Evolutionary conservation across 2,113 vertebrate genomes (phyloP), one percentile per base, ranked within the genome.

Genomic region (Otocyon megalotis): DNA sequence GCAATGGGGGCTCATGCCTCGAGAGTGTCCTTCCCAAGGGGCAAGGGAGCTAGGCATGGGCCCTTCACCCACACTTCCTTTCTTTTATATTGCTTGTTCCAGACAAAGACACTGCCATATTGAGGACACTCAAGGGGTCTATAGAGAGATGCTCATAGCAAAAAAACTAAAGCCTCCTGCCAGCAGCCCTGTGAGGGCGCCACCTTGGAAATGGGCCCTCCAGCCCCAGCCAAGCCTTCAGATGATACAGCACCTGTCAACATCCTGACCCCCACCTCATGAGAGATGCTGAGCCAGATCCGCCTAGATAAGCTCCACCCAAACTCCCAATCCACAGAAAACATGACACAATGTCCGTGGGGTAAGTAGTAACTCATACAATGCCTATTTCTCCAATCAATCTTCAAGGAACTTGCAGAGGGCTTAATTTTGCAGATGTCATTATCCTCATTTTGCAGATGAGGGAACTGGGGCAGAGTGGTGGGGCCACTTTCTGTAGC

Each of bases 371-470:
- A 30, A 69, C 32, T 28, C 2, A 16, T 5, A 58, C 2, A 13
- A 22, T 10, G 4, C 20, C 84, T 1, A 0, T 14, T 13, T 62
- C 30, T 48, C 53, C 9, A 11, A 0, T 8, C 24, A 24, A 3
- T 30, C 62, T 63, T 15, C 50, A 35, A 26, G 6, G 7, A 43
- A 50, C 62, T 15, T 3, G 58, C 20, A 0, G 3, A 8, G 32
- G 28, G 4, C 9, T 8, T 14, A 10, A 37, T 43, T 43, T 43
- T 43, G 43, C 43, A 54, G 67, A 14, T 4, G 3, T 3, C 26
- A 2, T 65, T 11, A 5, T 13, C 35, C 35, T 37, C 8, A 10
- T 14, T 9, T 8, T 72, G 37, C 58, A n/a, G 26, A 53, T 2
- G 7, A 88, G 13, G 30, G 43, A 26, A 30, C 28, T 5, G 37